Evolutionary conservation across 2,888 invertebrate species (phyloP).

Genomic region (Cistogaster globosa): DNA sequence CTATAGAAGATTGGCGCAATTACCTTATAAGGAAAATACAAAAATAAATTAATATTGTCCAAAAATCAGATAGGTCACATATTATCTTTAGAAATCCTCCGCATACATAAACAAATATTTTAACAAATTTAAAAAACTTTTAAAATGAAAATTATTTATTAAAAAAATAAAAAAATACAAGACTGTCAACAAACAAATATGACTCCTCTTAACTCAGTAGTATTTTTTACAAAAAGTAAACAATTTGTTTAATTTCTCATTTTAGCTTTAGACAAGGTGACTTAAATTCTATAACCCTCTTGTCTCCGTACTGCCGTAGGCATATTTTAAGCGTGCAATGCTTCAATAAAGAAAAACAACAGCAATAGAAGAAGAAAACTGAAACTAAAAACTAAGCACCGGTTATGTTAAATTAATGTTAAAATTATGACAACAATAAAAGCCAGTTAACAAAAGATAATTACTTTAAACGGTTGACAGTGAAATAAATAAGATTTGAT

Average conservation of each 20-base stretch:
- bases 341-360: slow-evolving; percentile 51
- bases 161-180: no score
- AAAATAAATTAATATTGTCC: no score
- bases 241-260: background rate
- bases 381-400: background rate
- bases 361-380: background rate
- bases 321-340: slow-evolving; percentile 25
- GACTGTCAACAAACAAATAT: no score
- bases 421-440: slow-evolving; percentile 50
- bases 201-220: background rate
- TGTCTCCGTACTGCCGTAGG: slow-evolving; percentile 29
- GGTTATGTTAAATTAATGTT: slow-evolving; percentile 16
- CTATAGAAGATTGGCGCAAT: no score
- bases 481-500: background rate
- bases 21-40: no score
- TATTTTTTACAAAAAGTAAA: background rate
- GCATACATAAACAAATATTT: no score
- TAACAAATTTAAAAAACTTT: no score
- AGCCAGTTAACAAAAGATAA: background rate
- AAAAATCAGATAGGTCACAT: no score
- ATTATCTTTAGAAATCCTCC: no score
- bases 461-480: background rate
- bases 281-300: slow-evolving; percentile 23
- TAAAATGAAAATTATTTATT: no score
- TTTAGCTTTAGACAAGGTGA: slow-evolving; percentile 20